Conservation (phyloP, 2,888 invertebrate genomes). For the Ametastegia equiseti region DNA sequence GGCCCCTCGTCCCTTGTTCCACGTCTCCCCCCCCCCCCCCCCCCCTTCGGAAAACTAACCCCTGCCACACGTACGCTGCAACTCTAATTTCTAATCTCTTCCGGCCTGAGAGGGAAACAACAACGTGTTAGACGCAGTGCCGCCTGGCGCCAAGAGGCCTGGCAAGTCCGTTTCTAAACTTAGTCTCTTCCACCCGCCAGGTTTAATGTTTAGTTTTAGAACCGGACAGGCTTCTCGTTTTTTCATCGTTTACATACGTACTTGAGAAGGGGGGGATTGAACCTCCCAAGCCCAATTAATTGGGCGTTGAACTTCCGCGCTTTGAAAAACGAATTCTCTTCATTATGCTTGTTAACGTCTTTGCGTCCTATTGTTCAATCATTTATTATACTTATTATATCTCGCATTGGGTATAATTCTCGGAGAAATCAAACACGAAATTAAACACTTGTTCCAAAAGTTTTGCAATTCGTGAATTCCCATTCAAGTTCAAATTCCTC, state of each 20-base stretch:
- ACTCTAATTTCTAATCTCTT: slow-evolving; percentile 46
- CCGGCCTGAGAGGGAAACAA: slow-evolving; percentile 27
- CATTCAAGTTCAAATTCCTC: no score
- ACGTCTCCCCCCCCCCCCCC: no score
- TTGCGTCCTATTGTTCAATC: no score
- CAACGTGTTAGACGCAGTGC: neutral
- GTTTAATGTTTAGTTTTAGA: neutral
- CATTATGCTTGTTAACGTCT: neutral
- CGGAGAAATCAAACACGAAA: neutral
- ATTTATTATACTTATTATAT: neutral
- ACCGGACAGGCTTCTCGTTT: slow-evolving; percentile 2
- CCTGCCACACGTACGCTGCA: no score
- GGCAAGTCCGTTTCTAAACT: slow-evolving; percentile 7
- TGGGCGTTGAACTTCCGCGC: neutral
- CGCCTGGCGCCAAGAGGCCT: slow-evolving; percentile 29
- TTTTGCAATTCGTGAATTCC: no score
- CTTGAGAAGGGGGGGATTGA: no score
- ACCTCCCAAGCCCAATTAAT: no score
- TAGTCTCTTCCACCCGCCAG: neutral
- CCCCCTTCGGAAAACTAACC: neutral
- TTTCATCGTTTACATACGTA: neutral
- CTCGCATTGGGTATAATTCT: neutral
- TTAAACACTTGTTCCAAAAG: neutral
- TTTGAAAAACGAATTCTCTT: neutral
- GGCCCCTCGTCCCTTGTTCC: no score